Evolutionary conservation across 2,888 invertebrate genomes (phyloP).

Genomic region (Spisula subtruncata): DNA sequence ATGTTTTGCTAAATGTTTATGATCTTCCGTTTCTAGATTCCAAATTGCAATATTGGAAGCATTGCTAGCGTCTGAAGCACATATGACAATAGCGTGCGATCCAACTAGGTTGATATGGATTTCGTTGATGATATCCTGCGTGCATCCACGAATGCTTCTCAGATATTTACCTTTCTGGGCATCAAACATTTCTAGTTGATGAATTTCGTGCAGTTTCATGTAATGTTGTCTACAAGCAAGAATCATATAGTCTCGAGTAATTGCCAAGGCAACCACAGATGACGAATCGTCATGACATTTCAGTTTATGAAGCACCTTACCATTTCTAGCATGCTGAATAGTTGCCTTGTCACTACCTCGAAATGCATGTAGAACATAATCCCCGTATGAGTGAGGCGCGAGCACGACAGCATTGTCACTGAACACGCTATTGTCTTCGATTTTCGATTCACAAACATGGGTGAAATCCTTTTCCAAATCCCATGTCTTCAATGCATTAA

Average conservation of each 20-base stretch:
- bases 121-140: constrained; percentile 80
- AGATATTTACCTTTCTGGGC: constrained; percentile 81
- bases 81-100: constrained; percentile 84
- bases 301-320: constrained; percentile 81
- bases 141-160: constrained; percentile 85
- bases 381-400: constrained; percentile 78
- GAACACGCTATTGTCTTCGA: constrained; percentile 79
- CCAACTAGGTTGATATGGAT: constrained; percentile 83
- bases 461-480: constrained; percentile 75
- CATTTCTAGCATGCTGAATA: constrained; percentile 82
- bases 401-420: constrained; percentile 83
- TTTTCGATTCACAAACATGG: constrained; percentile 74
- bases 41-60: constrained; percentile 86
- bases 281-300: constrained; percentile 82
- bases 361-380: constrained; percentile 84
- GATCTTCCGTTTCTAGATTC: constrained; percentile 87
- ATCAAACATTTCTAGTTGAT: constrained; percentile 85
- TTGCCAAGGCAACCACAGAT: constrained; percentile 83
- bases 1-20: constrained; percentile 86
- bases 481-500: constrained; percentile 83
- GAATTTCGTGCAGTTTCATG: constrained; percentile 84
- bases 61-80: constrained; percentile 78
- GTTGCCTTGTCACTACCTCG: constrained; percentile 81
- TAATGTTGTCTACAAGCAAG: constrained; percentile 84
- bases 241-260: constrained; percentile 84